These are phyloP conservation scores for Lamprologus lemairii DNA, from an alignment of 2,113 vertebrate species.

Conservation along the genomic window DNA sequence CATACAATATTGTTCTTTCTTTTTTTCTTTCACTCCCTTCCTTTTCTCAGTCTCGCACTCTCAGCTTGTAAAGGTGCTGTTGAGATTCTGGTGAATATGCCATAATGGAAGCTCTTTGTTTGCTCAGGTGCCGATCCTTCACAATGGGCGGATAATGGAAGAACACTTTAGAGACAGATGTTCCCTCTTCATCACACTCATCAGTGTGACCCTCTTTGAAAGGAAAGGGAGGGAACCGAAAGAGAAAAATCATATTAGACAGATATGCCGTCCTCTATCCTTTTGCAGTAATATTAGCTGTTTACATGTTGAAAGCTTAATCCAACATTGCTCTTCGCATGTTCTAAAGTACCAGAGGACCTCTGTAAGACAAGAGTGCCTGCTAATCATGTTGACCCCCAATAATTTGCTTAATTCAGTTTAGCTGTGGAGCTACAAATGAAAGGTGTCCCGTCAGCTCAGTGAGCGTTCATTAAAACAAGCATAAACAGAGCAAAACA, in stretches of 20 bases:
- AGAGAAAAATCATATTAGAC: slow-evolving; percentile 7
- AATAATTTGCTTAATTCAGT: background rate
- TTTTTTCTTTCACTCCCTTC: background rate
- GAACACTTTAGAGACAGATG: slow-evolving; percentile 70
- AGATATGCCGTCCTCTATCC: background rate
- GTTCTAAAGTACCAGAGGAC: background rate
- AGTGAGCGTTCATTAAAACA: background rate
- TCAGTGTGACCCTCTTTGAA: slow-evolving; percentile 54
- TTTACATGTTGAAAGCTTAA: slow-evolving; percentile 1
- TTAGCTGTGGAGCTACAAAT: background rate
- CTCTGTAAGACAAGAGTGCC: background rate
- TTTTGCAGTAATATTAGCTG: background rate
- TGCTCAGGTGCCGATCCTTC: slow-evolving; percentile 65
- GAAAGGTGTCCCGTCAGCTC: background rate
- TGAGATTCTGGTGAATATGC: slow-evolving; percentile 42
- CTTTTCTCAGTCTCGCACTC: slow-evolving; percentile 7
- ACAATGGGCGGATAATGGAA: slow-evolving; percentile 62
- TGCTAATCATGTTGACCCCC: background rate
- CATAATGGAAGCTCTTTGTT: slow-evolving; percentile 69
- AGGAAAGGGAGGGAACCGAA: slow-evolving; percentile 12
- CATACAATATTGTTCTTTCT: slow-evolving; percentile 41
- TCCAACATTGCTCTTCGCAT: background rate
- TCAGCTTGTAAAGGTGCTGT: slow-evolving; percentile 21
- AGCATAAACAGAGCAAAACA: background rate
- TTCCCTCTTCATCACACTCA: slow-evolving; percentile 64